A percentile compares a stretch with the other conserved stretches of the same genome.
These are phyloP conservation scores for Pterocles burchelli DNA, from an alignment of 2,113 vertebrate genomes.

Conservation along the genomic window DNA sequence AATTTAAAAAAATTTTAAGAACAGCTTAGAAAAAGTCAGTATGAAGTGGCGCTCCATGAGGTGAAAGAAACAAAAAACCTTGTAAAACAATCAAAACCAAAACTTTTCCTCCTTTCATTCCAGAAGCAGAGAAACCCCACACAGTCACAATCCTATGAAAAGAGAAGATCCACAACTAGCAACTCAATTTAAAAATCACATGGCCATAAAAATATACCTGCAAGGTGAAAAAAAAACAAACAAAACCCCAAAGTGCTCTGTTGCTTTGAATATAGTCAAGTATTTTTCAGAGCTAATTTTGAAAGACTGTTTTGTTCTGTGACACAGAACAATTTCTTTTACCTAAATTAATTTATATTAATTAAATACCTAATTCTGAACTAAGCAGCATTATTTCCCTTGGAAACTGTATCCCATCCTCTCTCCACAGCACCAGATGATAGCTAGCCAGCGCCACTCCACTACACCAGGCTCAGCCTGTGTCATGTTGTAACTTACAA, in stretches of 20 bases:
- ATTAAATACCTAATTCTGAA: background rate
- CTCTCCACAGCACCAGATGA: background rate
- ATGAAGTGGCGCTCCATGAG: background rate
- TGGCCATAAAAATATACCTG: background rate
- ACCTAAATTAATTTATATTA: no score
- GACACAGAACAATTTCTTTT: background rate
- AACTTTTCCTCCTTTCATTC: background rate
- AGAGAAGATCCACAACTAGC: background rate
- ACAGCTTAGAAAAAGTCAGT: background rate
- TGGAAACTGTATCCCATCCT: background rate
- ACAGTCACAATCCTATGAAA: slow-evolving; percentile 65
- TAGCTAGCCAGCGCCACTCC: background rate
- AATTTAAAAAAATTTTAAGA: background rate
- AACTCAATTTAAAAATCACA: background rate
- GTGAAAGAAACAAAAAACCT: background rate
- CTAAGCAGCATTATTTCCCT: background rate
- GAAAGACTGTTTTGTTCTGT: background rate
- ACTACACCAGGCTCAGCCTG: background rate
- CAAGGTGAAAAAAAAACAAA: background rate
- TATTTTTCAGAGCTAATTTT: background rate
- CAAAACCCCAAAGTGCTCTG: background rate
- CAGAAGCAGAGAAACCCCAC: background rate
- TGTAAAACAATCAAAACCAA: background rate
- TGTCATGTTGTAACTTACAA: background rate
- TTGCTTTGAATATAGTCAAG: background rate